These are phyloP conservation scores for Brachyhypopomus gauderio DNA, from an alignment of 2,113 vertebrate species.

Conservation along the genomic window DNA sequence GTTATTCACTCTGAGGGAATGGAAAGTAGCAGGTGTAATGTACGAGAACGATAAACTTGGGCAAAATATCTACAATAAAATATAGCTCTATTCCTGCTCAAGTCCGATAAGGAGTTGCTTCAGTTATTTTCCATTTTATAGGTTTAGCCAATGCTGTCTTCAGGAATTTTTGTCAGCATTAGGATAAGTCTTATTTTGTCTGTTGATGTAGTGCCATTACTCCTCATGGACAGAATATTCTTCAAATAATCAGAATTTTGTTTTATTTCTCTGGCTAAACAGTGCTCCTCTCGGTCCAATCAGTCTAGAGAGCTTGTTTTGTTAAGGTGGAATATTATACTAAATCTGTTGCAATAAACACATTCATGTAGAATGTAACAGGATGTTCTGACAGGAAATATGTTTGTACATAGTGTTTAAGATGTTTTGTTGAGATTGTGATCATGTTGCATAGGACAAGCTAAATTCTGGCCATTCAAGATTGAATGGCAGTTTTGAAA, in stretches of 20 bases:
- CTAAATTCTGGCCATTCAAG: neutral
- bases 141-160: neutral
- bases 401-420: neutral
- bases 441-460: too few species aligned
- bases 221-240: conserved; percentile 14
- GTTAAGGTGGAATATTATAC: conserved; percentile 7
- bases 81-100: neutral
- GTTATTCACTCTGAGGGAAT: conserved; percentile 42
- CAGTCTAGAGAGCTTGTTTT: neutral
- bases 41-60: conserved; percentile 12
- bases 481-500: neutral
- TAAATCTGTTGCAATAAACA: conserved; percentile 28
- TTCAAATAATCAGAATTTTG: conserved; percentile 22
- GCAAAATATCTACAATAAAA: neutral
- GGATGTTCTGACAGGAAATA: neutral
- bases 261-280: conserved; percentile 26
- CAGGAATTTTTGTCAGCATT: neutral
- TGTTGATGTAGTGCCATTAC: conserved; percentile 7
- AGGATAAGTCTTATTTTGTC: neutral
- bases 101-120: neutral
- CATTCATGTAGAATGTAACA: conserved; percentile 4
- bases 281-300: neutral
- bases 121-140: neutral
- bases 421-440: neutral
- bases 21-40: conserved; percentile 35